These are phyloP conservation scores for Mimas tiliae DNA, from an alignment of 2,888 invertebrate species.

Conservation along the genomic window DNA sequence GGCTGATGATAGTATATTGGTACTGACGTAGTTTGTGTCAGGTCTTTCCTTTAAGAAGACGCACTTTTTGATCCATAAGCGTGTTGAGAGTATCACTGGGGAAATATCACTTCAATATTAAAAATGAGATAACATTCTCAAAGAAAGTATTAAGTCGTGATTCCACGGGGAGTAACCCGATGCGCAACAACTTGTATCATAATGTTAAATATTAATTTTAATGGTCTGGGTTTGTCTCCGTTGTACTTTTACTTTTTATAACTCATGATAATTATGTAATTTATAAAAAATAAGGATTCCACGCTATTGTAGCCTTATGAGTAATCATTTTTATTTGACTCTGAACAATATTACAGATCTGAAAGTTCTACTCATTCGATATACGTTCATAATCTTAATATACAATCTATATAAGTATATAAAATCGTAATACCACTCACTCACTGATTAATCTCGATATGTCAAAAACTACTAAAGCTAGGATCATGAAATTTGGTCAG, in stretches of 20 bases:
- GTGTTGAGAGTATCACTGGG: slow-evolving; percentile 67
- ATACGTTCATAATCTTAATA: too few species aligned
- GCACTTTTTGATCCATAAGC: slow-evolving; percentile 31
- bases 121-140: slow-evolving; percentile 81
- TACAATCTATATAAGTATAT: too few species aligned
- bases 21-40: background rate
- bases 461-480: too few species aligned
- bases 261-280: background rate
- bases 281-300: background rate
- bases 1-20: background rate
- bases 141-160: slow-evolving; percentile 82
- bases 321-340: background rate
- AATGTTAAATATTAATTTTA: slow-evolving; percentile 79
- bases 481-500: too few species aligned
- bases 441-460: too few species aligned
- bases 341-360: too few species aligned
- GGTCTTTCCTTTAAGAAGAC: background rate
- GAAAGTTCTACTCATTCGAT: too few species aligned
- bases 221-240: slow-evolving; percentile 63
- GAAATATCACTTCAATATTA: slow-evolving; percentile 77
- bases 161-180: slow-evolving; percentile 73
- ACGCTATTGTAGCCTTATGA: background rate
- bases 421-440: too few species aligned
- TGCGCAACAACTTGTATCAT: slow-evolving; percentile 80
- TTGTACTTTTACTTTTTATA: slow-evolving; percentile 38